These are phyloP conservation scores for Zonitis immaculata DNA, from an alignment of 2,888 invertebrate species.

Conservation along the genomic window DNA sequence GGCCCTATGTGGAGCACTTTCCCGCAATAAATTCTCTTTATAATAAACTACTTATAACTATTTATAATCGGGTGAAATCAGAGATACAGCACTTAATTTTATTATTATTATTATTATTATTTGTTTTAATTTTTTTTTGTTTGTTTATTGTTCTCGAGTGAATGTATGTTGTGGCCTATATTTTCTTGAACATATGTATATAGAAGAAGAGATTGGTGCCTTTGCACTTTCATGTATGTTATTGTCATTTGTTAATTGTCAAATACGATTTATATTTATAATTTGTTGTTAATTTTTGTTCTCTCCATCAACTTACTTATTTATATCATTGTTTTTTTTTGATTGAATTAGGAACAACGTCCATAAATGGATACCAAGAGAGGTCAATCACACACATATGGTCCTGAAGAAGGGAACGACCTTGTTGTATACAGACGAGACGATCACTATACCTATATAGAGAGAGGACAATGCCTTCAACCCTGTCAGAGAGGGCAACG, in stretches of 20 bases:
- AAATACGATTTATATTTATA: neutral
- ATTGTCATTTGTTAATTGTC: conserved; percentile 4
- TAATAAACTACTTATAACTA: conserved; percentile 38
- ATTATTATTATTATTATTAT: neutral
- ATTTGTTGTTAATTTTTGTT: too few species aligned
- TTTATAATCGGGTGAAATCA: conserved; percentile 41
- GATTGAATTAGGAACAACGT: neutral
- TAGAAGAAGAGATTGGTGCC: conserved; percentile 21
- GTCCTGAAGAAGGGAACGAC: conserved; percentile 29
- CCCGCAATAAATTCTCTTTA: conserved; percentile 33
- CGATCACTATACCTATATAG: conserved; percentile 24
- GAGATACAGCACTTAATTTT: conserved; percentile 25
- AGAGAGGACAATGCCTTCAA: conserved; percentile 29
- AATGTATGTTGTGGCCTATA: conserved; percentile 42
- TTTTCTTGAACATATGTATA: conserved; percentile 35
- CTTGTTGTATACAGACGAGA: conserved; percentile 30
- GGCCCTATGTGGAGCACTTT: conserved; percentile 35
- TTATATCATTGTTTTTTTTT: too few species aligned
- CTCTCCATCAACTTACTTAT: too few species aligned
- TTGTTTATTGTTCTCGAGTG: conserved; percentile 23
- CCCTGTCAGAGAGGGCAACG: conserved; percentile 8
- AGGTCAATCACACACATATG: conserved; percentile 28
- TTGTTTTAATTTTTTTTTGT: neutral
- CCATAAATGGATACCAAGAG: conserved; percentile 8
- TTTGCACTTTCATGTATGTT: conserved; percentile 33